These are phyloP conservation scores for Dexiosoma caninum DNA, from an alignment of 2,888 invertebrate genomes.

Conservation along the genomic window DNA sequence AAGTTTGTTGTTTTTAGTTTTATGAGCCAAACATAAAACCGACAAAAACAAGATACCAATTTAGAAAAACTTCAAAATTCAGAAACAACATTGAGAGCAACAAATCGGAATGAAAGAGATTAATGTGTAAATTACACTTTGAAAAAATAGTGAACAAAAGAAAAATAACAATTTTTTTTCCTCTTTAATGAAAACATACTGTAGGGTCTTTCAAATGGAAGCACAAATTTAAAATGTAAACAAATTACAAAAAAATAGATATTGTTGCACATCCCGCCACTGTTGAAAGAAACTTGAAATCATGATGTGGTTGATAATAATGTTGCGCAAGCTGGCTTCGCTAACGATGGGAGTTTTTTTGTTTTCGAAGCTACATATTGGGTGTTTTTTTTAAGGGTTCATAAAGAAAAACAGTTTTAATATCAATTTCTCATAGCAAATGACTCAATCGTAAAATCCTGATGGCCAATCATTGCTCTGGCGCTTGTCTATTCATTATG, in stretches of 20 bases:
- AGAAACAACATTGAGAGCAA: not conserved
- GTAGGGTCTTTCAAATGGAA: not conserved
- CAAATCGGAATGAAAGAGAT: not conserved
- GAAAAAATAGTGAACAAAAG: not conserved
- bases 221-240: not conserved
- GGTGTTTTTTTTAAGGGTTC: no score
- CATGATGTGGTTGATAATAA: constrained; percentile 50
- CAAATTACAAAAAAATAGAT: not conserved
- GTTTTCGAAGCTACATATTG: constrained; percentile 1
- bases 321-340: constrained; percentile 51
- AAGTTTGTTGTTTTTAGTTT: constrained; percentile 26
- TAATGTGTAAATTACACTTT: not conserved
- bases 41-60: not conserved
- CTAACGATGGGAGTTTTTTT: constrained; percentile 32
- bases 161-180: not conserved
- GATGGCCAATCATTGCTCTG: no score
- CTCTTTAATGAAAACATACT: not conserved
- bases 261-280: not conserved
- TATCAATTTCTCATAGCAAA: no score
- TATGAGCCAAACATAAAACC: not conserved
- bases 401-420: no score
- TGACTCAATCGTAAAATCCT: no score
- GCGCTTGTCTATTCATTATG: no score
- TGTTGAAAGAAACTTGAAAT: constrained; percentile 36
- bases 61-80: not conserved